Conservation (phyloP, 53 echinoderm and acorn worm species). For the Paracentrotus lividus region DNA sequence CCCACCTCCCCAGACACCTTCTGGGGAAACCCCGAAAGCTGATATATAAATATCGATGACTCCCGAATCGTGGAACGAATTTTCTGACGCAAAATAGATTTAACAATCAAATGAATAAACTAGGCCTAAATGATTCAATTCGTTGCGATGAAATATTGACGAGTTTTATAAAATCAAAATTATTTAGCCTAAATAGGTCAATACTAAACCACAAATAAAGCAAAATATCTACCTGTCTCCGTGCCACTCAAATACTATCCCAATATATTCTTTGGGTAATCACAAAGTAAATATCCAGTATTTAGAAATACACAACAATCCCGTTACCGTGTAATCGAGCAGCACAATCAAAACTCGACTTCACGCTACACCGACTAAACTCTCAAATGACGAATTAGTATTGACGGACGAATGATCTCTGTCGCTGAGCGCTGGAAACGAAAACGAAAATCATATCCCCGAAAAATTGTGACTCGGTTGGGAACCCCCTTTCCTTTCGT, state of each 20-base stretch:
- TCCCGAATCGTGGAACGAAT: too few relatives aligned
- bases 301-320: conserved; percentile 15
- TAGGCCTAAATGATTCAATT: too few relatives aligned
- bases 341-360: background rate
- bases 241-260: background rate
- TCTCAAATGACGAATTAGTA: background rate
- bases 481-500: background rate
- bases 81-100: too few relatives aligned
- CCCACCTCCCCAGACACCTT: background rate
- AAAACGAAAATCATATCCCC: background rate
- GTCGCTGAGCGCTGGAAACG: background rate
- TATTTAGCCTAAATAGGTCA: background rate
- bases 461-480: background rate
- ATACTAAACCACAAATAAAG: background rate
- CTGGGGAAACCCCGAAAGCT: background rate
- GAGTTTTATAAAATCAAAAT: background rate
- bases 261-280: background rate
- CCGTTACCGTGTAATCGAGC: background rate
- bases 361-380: background rate
- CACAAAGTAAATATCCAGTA: conserved; percentile 36
- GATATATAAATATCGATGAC: background rate
- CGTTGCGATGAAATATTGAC: too few relatives aligned
- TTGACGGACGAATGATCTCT: background rate
- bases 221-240: background rate
- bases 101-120: too few relatives aligned